Evolutionary conservation across 2,888 invertebrate species (phyloP), one percentile per base, ranked within the genome.

Genomic region (Xestia c-nigrum): DNA sequence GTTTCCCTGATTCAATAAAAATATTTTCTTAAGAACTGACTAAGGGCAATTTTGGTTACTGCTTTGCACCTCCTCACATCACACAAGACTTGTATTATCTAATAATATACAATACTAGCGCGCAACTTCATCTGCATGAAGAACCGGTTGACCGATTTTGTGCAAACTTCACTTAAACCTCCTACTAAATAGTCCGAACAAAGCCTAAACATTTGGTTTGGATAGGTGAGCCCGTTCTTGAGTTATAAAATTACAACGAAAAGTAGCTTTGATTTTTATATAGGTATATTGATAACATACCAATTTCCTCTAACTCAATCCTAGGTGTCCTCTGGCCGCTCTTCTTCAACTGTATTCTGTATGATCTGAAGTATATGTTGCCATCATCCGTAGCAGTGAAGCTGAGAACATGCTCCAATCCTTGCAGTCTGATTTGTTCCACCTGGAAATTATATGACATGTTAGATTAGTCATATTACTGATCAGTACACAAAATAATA

Each of bases 261-360:
- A 31, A 31, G 31, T 31, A 3, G 31, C n/a, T 31, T 2, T 31
- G 31, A 31, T 31, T 31, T 31, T 31, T 31, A 31, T 31, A 31
- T 31, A 31, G 1, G 3, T 31, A n/a, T 31, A 31, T 31, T 31
- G 31, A 31, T n/a, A 5, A 86, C 93, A 91, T 91, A 97, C 97
- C 99, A 91, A 99, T 99, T 97, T 99, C 99, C 93, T 98, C 98
- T 70, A 99, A 96, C 96, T 99, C 99, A 85, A 99, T 98, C 85
- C 99, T 97, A 0, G 99, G 99, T 71, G 98, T 98, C 89, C 98
- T 97, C 84, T 98, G 97, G 0, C 99, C 99, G 85, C 99, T 99
- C 94, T 99, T 99, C 93, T 99, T 99, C 69, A 99, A 93, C 70
- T 97, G 90, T 84, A 99, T 98, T 94, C 98, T 98, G 91, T 97